Conservation (phyloP, 2,113 vertebrate species). For the Pipra filicauda region DNA sequence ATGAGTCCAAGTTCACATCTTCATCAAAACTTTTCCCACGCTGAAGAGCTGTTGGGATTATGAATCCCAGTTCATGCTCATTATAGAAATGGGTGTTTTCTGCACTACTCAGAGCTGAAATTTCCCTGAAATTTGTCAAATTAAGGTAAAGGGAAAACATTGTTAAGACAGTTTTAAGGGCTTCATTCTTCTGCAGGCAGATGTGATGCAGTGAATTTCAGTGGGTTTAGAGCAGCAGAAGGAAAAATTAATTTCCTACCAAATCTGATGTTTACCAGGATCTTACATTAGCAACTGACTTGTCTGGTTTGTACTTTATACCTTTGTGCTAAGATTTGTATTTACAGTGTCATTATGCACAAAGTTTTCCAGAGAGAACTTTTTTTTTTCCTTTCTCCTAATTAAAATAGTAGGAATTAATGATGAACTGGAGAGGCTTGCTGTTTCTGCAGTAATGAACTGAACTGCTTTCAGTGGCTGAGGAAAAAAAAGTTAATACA, state of each 20-base stretch:
- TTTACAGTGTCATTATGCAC: constrained; percentile 65
- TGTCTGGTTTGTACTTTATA: constrained; percentile 20
- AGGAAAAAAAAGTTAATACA: constrained; percentile 63
- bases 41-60: neutral
- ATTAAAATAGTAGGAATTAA: constrained; percentile 74
- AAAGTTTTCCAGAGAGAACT: constrained; percentile 38
- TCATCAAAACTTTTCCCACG: neutral
- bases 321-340: constrained; percentile 37
- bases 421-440: constrained; percentile 47
- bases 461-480: constrained; percentile 50
- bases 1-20: neutral
- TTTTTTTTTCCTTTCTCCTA: constrained; percentile 45
- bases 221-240: neutral
- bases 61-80: neutral
- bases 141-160: neutral
- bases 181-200: neutral
- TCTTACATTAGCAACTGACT: neutral
- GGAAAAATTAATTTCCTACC: neutral
- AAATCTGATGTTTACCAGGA: constrained; percentile 19
- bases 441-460: constrained; percentile 66
- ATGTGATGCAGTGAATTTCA: neutral
- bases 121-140: constrained; percentile 37
- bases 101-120: neutral
- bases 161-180: constrained; percentile 3
- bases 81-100: neutral